phyloP scores from a whole-genome alignment of 2,888 invertebrate species.

The Deroplatys truncata region DNA sequence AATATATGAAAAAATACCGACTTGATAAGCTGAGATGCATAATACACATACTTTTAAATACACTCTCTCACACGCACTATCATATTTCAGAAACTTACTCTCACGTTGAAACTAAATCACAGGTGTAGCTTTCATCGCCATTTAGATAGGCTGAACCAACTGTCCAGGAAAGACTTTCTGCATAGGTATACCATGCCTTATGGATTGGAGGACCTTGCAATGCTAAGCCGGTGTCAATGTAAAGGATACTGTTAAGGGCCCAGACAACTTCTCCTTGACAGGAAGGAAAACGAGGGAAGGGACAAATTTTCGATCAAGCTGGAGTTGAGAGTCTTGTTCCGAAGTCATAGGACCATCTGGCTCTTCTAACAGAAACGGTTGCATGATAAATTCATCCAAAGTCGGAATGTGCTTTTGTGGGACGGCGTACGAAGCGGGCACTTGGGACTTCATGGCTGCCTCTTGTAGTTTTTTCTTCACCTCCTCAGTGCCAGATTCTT shows the following conservation, averaged over 20 bases:
- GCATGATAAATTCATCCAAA: constrained; percentile 69
- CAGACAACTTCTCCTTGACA: constrained; percentile 80
- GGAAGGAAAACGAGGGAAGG: constrained; percentile 93
- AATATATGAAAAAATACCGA: constrained; percentile 27
- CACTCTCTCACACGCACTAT: background rate
- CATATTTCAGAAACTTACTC: background rate
- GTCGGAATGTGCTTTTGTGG: constrained; percentile 45
- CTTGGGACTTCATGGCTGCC: constrained; percentile 51
- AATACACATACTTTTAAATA: constrained; percentile 16
- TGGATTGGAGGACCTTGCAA: background rate
- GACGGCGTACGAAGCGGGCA: constrained; percentile 62
- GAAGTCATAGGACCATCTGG: constrained; percentile 48
- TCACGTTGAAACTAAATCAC: constrained; percentile 42
- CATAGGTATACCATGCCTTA: background rate
- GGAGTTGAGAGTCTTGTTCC: constrained; percentile 42
- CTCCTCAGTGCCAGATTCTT: constrained; percentile 41
- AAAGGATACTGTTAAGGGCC: constrained; percentile 85
- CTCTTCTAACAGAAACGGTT: constrained; percentile 84
- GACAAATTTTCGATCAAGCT: constrained; percentile 58
- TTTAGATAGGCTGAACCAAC: constrained; percentile 21
- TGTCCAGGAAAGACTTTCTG: background rate
- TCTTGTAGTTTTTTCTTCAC: constrained; percentile 49
- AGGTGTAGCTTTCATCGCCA: constrained; percentile 50
- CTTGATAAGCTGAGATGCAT: constrained; percentile 16
- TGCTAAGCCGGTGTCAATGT: constrained; percentile 86